A percentile compares a stretch with the other conserved stretches of the same genome.
phyloP scores from a whole-genome alignment of 2,113 vertebrate genomes.

The Catharus minimus region DNA sequence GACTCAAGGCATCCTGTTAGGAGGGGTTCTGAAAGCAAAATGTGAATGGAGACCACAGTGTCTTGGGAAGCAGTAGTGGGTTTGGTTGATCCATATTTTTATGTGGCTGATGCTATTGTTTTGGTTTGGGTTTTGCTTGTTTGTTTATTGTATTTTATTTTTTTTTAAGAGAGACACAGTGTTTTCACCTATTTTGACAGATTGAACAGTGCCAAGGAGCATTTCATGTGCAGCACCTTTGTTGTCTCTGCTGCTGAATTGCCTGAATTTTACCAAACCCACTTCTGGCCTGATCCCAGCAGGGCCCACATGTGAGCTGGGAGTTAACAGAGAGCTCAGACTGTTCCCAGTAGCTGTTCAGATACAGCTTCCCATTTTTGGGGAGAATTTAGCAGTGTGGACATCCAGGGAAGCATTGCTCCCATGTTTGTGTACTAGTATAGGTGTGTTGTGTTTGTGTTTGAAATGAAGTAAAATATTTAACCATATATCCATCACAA shows the following conservation, averaged over 20 bases:
- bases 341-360: background rate
- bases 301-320: background rate
- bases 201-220: background rate
- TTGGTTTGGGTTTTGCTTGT: too few relatives aligned
- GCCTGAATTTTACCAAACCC: background rate
- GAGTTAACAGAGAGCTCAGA: background rate
- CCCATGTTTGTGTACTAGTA: rapidly evolving
- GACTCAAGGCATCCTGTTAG: background rate
- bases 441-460: background rate
- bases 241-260: background rate
- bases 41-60: background rate
- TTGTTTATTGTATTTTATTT: background rate
- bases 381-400: background rate
- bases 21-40: background rate
- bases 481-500: background rate
- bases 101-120: background rate
- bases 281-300: background rate
- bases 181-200: background rate
- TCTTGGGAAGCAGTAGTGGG: background rate
- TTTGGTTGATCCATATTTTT: background rate
- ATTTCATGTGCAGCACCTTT: background rate
- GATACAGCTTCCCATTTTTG: background rate
- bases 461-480: background rate
- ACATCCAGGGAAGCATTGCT: background rate
- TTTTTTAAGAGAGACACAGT: background rate